phyloP scores from a whole-genome alignment of 1,140 invertebrate species.

The Drosophila cardini region DNA sequence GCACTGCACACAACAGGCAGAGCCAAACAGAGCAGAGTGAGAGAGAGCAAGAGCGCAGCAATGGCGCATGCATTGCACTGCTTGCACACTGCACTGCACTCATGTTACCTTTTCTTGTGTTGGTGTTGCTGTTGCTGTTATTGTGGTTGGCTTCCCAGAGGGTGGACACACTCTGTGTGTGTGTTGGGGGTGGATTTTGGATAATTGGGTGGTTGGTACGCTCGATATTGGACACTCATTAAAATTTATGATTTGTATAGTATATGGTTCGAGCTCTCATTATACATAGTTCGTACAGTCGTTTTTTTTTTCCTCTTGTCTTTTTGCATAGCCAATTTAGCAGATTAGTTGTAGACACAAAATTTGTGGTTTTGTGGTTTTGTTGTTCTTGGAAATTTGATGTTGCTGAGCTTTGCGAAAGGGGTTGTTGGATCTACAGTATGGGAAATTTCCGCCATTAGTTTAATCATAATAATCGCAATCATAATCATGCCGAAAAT shows the following conservation, averaged over 20 bases:
- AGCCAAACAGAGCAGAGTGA: conserved; percentile 25
- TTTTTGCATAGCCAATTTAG: conserved; percentile 74
- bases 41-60: conserved; percentile 56
- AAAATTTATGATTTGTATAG: conserved; percentile 83
- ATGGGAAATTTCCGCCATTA: conserved; percentile 77
- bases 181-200: neutral
- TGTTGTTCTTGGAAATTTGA: conserved; percentile 47
- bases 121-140: conserved; percentile 35
- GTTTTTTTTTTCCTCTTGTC: conserved; percentile 28
- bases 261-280: conserved; percentile 70
- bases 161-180: neutral
- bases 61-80: conserved; percentile 50
- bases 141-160: conserved; percentile 2
- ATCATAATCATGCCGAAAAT: conserved; percentile 74
- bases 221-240: conserved; percentile 66
- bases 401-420: conserved; percentile 24
- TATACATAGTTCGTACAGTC: conserved; percentile 56
- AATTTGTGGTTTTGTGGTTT: conserved; percentile 20
- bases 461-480: conserved; percentile 74
- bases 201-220: neutral
- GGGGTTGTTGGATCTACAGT: conserved; percentile 35
- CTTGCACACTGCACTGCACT: conserved; percentile 66
- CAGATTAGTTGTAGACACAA: conserved; percentile 78
- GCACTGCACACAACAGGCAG: conserved; percentile 18
- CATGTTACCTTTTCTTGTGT: conserved; percentile 18